phyloP scores from a whole-genome alignment of 30 jellyfish, hydroid and myxozoan species.

The Nemopilema nomurai region DNA sequence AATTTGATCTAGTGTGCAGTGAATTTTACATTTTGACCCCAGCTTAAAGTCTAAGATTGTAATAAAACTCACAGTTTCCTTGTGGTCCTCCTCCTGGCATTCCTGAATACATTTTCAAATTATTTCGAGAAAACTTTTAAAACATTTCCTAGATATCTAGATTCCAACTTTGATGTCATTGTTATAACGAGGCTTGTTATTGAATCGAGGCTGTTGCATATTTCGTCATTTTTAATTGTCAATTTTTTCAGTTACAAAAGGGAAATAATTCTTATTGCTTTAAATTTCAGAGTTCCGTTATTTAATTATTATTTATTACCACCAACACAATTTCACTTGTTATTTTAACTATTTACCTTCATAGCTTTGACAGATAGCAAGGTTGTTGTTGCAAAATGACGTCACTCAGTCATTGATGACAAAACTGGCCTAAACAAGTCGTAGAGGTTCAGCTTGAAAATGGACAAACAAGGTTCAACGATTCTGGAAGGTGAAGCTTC shows the following conservation, averaged over 20 bases:
- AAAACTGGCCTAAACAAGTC: neutral
- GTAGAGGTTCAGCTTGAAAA: neutral
- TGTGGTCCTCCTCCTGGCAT: constrained; percentile 35
- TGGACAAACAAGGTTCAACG: constrained; percentile 61
- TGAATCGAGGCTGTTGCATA: constrained; percentile 4
- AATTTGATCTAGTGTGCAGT: neutral
- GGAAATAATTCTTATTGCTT: neutral
- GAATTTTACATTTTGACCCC: neutral
- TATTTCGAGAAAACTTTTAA: neutral
- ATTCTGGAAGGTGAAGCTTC: constrained; percentile 94
- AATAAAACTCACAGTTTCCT: neutral
- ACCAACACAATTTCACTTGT: too few relatives aligned
- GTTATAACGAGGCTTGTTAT: neutral
- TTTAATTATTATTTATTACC: too few relatives aligned
- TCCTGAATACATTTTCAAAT: constrained; percentile 13
- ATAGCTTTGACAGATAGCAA: neutral
- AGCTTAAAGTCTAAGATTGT: neutral
- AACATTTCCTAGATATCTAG: neutral
- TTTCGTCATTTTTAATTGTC: neutral
- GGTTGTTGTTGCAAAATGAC: neutral
- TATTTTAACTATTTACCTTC: too few relatives aligned
- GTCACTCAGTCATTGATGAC: neutral
- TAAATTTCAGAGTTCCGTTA: too few relatives aligned
- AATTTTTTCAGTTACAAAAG: neutral
- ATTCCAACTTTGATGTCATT: neutral